Evolutionary conservation across 2,797 vertebrate species (phyloP).

Genomic region (Leptatherina wallacei): DNA sequence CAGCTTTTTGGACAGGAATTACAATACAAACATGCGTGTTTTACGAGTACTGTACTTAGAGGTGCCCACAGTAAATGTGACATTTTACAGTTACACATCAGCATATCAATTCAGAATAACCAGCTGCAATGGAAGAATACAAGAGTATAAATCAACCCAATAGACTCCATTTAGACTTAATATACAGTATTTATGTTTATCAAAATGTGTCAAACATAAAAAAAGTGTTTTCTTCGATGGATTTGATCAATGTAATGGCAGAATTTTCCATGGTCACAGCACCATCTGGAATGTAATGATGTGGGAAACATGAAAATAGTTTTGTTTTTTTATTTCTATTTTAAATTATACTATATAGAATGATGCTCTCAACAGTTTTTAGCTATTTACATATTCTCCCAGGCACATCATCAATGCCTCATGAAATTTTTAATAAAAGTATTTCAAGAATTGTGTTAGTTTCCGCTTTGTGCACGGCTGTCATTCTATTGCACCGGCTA

Average conservation of each 20-base stretch:
- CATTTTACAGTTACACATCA: constrained; percentile 78
- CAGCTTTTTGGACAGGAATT: constrained; percentile 60
- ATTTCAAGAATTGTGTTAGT: constrained; percentile 75
- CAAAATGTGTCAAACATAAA: constrained; percentile 69
- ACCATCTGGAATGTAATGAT: constrained; percentile 69
- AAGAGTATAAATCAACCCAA: constrained; percentile 73
- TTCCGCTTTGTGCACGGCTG: constrained; percentile 64
- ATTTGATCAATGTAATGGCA: constrained; percentile 60
- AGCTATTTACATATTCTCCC: constrained; percentile 80
- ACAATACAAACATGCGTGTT: constrained; percentile 81
- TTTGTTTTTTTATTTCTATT: constrained; percentile 10
- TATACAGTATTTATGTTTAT: constrained; percentile 64
- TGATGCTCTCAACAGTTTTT: constrained; percentile 54
- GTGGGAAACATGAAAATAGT: constrained; percentile 50
- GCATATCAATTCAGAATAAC: constrained; percentile 72
- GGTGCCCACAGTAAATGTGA: constrained; percentile 75
- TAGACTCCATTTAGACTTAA: constrained; percentile 60
- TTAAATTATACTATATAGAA: constrained; percentile 61
- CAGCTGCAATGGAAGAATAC: constrained; percentile 69
- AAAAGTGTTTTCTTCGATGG: constrained; percentile 45
- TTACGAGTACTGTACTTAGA: constrained; percentile 72
- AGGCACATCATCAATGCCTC: constrained; percentile 64
- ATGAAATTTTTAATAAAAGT: constrained; percentile 75
- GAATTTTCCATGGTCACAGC: constrained; percentile 69
- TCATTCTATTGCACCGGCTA: constrained; percentile 73